Conservation (phyloP, 2,113 vertebrate genomes). For the Gymnocephalus cernua region DNA sequence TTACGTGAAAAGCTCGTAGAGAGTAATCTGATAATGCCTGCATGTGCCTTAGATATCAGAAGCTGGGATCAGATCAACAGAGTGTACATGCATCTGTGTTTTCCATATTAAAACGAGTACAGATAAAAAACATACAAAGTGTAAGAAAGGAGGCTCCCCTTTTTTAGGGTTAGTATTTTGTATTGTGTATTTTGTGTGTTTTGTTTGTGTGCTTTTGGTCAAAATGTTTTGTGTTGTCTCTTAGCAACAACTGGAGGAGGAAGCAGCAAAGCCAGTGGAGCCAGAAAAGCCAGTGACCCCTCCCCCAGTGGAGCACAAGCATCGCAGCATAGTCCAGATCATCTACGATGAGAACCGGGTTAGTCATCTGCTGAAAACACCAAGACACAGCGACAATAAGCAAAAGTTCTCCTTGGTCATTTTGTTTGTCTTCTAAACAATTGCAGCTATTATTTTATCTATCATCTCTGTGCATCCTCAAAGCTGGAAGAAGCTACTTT, state of each 20-base stretch:
- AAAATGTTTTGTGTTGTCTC: constrained; percentile 79
- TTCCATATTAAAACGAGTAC: not conserved
- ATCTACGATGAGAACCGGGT: constrained; percentile 99
- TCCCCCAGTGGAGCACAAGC: constrained; percentile 98
- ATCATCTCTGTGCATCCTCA: not conserved
- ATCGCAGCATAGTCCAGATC: constrained; percentile 99
- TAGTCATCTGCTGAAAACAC: constrained; percentile 52
- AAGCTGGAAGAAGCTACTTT: constrained; percentile 2
- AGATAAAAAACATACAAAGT: constrained; percentile 1
- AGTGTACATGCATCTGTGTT: not conserved
- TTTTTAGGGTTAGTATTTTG: too few species aligned
- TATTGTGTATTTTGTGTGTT: constrained; percentile 14
- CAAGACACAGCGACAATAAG: constrained; percentile 1
- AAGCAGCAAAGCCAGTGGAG: constrained; percentile 98
- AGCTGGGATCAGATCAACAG: constrained; percentile 17
- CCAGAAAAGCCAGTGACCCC: constrained; percentile 97
- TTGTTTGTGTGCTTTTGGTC: constrained; percentile 27
- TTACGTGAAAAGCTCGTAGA: constrained; percentile 8
- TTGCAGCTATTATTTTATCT: not conserved
- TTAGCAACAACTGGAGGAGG: constrained; percentile 99
- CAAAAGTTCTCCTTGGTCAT: not conserved
- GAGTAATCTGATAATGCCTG: constrained; percentile 37
- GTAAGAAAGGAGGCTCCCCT: not conserved
- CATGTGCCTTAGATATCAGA: constrained; percentile 18
- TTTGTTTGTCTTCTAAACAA: not conserved